Base-by-base conservation (phyloP, 2,113 vertebrate genomes). In the Protobothrops flavoviridis region DNA sequence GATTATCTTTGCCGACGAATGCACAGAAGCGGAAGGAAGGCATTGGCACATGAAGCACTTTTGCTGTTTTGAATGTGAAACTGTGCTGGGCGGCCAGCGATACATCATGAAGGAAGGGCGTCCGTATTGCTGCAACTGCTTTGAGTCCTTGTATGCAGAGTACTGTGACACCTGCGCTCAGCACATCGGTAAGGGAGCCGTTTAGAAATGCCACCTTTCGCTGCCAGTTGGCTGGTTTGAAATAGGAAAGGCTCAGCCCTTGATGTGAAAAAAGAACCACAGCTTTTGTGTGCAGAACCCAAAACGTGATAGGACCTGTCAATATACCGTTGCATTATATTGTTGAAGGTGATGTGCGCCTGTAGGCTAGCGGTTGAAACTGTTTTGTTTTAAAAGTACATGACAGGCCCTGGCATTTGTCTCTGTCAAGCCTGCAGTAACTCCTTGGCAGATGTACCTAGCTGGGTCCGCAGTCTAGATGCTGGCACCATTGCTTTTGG, bases 1-100 rank as follows among this genome's bases (percentile, higher is more conserved):
- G 99, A 99, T 99, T 97, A 99, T 99, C 96, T 99, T 99, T 95
- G 98, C 99, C 0, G 99, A 99, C 0, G 99, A 99, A 94, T 99
- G 99, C 98, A 99, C 99, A 0, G 99, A 99, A 96, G 99, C 99
- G 0, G 99, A 99, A 96, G 99, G 99, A 3, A 97, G 99, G 4
- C 99, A 99, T 97, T 99, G 99, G 99, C 99, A 99, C 97, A 99
- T 99, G 99, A 99, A 99, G 96, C 99, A 99, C 96, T 99, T 99
- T 95, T 99, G 99, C 97, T 99, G 99, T 97, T 99, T 99, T 0
- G 99, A 99, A 96, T 99, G 99, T 0, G 99, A 99, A 98, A 99
- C 98, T 0, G 98, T 99, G 90, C 98, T 99, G 94, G 99, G 99
- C 0, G 99, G 99, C 21, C 99, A 99, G 97, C 98, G 99, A 89